phyloP scores from a whole-genome alignment of 2,888 invertebrate species.

The Lissonota sp. region DNA sequence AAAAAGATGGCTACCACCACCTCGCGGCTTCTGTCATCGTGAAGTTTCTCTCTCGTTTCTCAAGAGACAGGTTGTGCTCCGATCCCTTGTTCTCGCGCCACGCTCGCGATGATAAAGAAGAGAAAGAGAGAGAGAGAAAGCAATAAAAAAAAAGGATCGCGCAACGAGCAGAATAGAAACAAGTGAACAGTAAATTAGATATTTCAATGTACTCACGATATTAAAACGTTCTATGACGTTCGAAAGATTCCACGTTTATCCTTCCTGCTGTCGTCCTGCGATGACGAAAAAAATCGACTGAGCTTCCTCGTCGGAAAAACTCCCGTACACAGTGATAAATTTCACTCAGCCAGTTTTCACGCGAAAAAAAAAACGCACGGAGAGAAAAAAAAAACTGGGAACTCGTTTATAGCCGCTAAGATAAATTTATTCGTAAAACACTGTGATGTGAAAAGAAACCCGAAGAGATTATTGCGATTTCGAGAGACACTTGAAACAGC shows the following conservation, averaged over 20 bases:
- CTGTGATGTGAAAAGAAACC: neutral
- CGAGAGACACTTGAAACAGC: neutral
- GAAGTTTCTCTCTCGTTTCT: conserved; percentile 25
- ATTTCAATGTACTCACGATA: conserved; percentile 54
- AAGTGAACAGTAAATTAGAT: neutral
- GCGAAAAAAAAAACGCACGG: conserved; percentile 22
- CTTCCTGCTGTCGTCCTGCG: neutral
- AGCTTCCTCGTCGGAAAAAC: conserved; percentile 33
- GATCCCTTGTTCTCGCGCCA: conserved; percentile 24
- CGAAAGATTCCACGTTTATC: neutral
- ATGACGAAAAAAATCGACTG: conserved; percentile 16
- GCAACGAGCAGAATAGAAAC: neutral
- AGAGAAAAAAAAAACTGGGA: conserved; percentile 23
- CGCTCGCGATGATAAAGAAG: too few species aligned
- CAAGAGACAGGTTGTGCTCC: conserved; percentile 9
- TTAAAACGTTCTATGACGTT: conserved; percentile 54
- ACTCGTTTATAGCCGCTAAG: neutral
- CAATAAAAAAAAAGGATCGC: neutral
- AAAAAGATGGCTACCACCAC: conserved; percentile 74
- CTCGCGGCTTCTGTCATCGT: conserved; percentile 50
- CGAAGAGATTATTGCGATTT: neutral
- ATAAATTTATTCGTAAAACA: neutral
- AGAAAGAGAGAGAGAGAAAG: neutral
- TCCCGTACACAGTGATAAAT: conserved; percentile 25
- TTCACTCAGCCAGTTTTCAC: conserved; percentile 30